A percentile compares a stretch with the other conserved stretches of the same genome.
phyloP scores from a whole-genome alignment of 2,888 invertebrate genomes.

The Drosophila ustulata region DNA sequence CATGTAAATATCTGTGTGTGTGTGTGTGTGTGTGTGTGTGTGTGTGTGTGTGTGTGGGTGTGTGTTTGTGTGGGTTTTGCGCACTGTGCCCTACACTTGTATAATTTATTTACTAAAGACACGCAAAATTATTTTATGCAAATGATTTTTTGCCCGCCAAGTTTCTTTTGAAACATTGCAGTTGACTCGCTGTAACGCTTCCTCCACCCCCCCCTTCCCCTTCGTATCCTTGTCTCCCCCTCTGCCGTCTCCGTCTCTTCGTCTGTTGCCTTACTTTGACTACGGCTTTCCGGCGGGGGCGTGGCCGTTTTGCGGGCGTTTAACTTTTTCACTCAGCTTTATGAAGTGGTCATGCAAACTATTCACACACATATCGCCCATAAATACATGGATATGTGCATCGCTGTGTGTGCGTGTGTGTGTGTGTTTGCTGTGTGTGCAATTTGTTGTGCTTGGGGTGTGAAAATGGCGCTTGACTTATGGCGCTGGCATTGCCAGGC shows the following conservation, averaged over 20 bases:
- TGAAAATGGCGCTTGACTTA: constrained; percentile 51
- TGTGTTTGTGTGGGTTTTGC: constrained; percentile 35
- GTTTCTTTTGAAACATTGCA: constrained; percentile 47
- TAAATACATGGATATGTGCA: constrained; percentile 9
- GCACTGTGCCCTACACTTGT: constrained; percentile 54
- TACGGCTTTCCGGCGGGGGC: constrained; percentile 50
- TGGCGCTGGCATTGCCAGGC: constrained; percentile 21
- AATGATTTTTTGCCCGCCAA: constrained; percentile 65
- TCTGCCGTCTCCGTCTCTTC: too few species aligned
- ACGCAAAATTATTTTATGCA: constrained; percentile 81
- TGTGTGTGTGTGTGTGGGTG: constrained; percentile 3
- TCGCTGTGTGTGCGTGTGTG: neutral
- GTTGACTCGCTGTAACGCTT: constrained; percentile 64
- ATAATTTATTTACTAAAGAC: constrained; percentile 80
- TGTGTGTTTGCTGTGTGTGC: constrained; percentile 15
- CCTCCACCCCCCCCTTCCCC: neutral
- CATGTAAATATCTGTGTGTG: neutral
- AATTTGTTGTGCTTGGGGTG: constrained; percentile 43
- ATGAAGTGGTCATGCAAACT: constrained; percentile 66
- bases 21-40: constrained; percentile 10
- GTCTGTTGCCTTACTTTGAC: neutral
- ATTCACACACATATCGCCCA: constrained; percentile 29
- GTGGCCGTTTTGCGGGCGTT: constrained; percentile 66
- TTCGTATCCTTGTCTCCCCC: neutral
- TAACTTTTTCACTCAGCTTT: constrained; percentile 68